Base-by-base conservation (phyloP, 2,888 invertebrate species). In the Yponomeuta evonymella region DNA sequence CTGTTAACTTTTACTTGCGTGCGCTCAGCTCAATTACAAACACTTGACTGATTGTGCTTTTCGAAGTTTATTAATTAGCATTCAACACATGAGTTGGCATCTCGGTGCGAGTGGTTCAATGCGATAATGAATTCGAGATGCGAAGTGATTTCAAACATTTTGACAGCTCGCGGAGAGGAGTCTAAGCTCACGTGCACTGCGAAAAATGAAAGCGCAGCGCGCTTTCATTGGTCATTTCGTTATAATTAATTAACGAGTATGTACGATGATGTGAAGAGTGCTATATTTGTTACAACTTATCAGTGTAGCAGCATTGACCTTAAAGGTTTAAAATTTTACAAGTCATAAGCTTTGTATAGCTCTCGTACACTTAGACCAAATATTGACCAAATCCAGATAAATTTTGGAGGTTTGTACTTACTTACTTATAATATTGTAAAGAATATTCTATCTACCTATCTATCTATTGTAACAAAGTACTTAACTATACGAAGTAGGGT, bases 101-200 rank as follows among this genome's bases (percentile, higher is more conserved):
- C 51, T 65, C 65, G 29, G 33, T 30, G 65, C 30, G 65, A 33
- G 29, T 4, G 4, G 65, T 65, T 23, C 65, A 33, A 29, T 65
- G 23, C 30, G 65, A 8, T 65, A 43, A 43, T 67, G 67, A 48
- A 43, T 36, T 10, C 15, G 67, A 43, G 67, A 67, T 43, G 81
- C 79, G 77, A 80, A 78, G 79, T 77, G 76, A 75, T 76, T 73
- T 81, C 78, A 78, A 80, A 75, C 70, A 69, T 71, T 78, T 78
- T 82, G 83, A 83, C 80, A 78, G 81, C 71, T 76, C 74, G 75
- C 74, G 74, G 75, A 79, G 77, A 78, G 76, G 72, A 76, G 51
- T 68, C 48, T 66, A n/a, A 51, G 51, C 64, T 30, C 51, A 3
- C 3, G 12, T 63, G 69, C 51, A 65, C 48, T 48, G 29, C 36